Evolutionary conservation across 2,797 vertebrate genomes (phyloP).

Genomic region (Oreochromis grahami): DNA sequence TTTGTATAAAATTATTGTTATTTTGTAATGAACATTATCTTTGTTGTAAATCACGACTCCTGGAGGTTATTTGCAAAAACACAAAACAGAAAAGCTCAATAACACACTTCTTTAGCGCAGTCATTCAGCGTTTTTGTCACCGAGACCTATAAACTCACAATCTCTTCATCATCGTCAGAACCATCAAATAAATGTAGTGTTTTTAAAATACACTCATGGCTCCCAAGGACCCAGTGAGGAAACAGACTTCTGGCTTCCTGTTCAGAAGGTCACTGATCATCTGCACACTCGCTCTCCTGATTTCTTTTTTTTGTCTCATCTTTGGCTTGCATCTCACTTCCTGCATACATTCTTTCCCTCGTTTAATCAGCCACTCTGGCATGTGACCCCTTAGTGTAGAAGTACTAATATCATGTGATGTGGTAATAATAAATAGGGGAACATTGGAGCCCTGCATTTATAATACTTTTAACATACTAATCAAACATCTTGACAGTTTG

Average conservation of each 20-base stretch:
- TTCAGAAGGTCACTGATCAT: not conserved
- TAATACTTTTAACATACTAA: not conserved
- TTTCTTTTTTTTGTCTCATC: not conserved
- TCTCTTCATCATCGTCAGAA: not conserved
- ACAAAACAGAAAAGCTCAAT: not conserved
- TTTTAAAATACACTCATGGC: not conserved
- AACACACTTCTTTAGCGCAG: not conserved
- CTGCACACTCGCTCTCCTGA: fast-evolving
- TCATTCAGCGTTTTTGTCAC: not conserved
- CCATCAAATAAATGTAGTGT: fast-evolving
- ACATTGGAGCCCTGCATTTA: not conserved
- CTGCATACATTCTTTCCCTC: not conserved
- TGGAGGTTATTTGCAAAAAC: not conserved
- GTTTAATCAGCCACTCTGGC: not conserved
- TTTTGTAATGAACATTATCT: not conserved
- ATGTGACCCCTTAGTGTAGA: not conserved
- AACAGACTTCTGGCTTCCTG: not conserved
- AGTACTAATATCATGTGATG: not conserved
- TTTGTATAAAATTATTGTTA: fast-evolving
- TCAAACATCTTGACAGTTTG: not conserved
- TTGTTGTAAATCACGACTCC: not conserved
- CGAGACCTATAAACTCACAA: not conserved
- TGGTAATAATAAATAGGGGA: fast-evolving
- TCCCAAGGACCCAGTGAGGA: not conserved
- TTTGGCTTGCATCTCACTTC: not conserved